Percentiles rank a stretch among this genome's conserved stretches.
Conservation (phyloP, 23 tunicate genomes). For the Halocynthia roretzi region DNA sequence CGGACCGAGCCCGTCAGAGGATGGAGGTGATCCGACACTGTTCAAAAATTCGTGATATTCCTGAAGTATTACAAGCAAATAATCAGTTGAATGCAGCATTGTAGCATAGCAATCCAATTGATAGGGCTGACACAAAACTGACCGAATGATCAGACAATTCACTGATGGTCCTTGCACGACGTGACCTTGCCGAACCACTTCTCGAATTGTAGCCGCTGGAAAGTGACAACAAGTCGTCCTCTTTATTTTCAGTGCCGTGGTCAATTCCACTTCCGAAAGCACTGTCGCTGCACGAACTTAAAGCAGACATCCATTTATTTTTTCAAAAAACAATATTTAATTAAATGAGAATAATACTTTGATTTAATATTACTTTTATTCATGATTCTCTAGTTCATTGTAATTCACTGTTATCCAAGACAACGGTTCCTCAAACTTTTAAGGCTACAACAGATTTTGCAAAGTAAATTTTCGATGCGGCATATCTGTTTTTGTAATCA, state of each 20-base stretch:
- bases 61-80: conserved; percentile 11
- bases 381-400: too few species aligned
- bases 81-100: not conserved
- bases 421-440: too few species aligned
- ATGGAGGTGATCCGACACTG: conserved; percentile 24
- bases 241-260: not conserved
- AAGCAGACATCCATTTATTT: not conserved
- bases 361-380: too few species aligned
- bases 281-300: conserved; percentile 7
- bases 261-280: not conserved
- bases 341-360: too few species aligned
- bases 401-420: too few species aligned
- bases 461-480: too few species aligned
- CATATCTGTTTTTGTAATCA: too few species aligned
- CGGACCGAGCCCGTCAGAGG: not conserved
- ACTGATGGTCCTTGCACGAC: conserved; percentile 67
- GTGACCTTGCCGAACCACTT: conserved; percentile 33
- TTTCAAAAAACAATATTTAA: too few species aligned
- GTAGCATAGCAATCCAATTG: not conserved
- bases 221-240: not conserved
- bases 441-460: too few species aligned
- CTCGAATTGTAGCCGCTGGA: conserved; percentile 65
- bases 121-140: conserved; percentile 8
- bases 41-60: conserved; percentile 35
- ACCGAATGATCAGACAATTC: conserved; percentile 85